These are phyloP conservation scores for Macrocentrus cingulum DNA, from an alignment of 1,140 invertebrate species.

Conservation along the genomic window DNA sequence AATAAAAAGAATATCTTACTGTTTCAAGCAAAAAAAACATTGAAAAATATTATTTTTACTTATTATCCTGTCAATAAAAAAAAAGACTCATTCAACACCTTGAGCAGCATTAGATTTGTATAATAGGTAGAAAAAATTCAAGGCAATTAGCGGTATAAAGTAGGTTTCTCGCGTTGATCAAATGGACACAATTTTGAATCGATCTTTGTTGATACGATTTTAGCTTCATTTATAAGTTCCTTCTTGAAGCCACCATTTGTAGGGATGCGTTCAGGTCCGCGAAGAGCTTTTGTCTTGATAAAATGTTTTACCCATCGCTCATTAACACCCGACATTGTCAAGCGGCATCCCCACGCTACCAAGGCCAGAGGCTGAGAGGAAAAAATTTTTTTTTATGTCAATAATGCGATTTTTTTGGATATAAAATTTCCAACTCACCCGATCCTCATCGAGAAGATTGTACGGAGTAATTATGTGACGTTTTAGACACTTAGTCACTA, in stretches of 20 bases:
- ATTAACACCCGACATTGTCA: slow-evolving; percentile 74
- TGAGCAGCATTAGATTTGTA: too few species aligned
- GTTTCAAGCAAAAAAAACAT: too few species aligned
- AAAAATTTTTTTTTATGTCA: slow-evolving; percentile 24
- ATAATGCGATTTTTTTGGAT: not conserved
- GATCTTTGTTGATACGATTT: slow-evolving; percentile 57
- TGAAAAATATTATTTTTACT: too few species aligned
- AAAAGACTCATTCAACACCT: too few species aligned
- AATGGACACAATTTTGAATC: slow-evolving; percentile 61
- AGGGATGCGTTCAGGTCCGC: slow-evolving; percentile 66
- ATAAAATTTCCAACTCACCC: slow-evolving; percentile 59
- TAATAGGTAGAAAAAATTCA: not conserved
- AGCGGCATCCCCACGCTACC: slow-evolving; percentile 73
- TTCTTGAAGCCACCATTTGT: slow-evolving; percentile 67
- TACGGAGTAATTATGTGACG: slow-evolving; percentile 82
- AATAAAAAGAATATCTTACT: too few species aligned
- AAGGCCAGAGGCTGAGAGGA: slow-evolving; percentile 72
- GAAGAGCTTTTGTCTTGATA: slow-evolving; percentile 68
- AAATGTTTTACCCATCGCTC: slow-evolving; percentile 62
- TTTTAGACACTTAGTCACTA: slow-evolving; percentile 73
- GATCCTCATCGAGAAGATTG: slow-evolving; percentile 62
- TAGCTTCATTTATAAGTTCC: slow-evolving; percentile 60
- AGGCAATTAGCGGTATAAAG: not conserved
- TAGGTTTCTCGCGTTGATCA: not conserved
- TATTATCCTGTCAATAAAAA: too few species aligned